phyloP scores from a whole-genome alignment of 1,140 invertebrate species.

The Trichogramma pretiosum region DNA sequence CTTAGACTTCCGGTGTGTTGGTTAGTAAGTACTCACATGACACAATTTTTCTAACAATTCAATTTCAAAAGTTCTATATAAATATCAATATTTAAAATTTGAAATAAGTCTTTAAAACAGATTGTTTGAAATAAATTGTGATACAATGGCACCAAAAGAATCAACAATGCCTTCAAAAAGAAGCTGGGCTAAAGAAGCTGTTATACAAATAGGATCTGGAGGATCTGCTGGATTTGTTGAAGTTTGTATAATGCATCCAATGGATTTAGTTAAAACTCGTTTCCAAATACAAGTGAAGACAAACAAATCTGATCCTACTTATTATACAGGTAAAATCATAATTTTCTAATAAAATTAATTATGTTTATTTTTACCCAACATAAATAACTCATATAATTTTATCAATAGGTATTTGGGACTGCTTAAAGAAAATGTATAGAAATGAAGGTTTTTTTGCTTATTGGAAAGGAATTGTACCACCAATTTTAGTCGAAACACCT shows the following conservation, averaged over 20 bases:
- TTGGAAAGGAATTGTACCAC: constrained; percentile 89
- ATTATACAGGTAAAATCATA: constrained; percentile 43
- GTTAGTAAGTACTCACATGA: no score
- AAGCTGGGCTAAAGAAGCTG: constrained; percentile 56
- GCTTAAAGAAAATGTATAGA: constrained; percentile 79
- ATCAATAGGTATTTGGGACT: constrained; percentile 65
- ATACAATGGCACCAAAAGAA: no score
- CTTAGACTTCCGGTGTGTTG: no score
- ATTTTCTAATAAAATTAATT: no score
- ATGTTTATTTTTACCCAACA: no score
- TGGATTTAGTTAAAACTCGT: constrained; percentile 86
- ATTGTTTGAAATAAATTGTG: no score
- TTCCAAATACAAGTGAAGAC: constrained; percentile 66
- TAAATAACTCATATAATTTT: neutral
- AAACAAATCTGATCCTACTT: constrained; percentile 40
- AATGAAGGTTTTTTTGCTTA: constrained; percentile 73
- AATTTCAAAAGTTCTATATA: no score
- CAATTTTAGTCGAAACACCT: constrained; percentile 88
- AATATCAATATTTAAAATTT: no score
- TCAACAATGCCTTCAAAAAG: constrained; percentile 15
- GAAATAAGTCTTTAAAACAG: no score
- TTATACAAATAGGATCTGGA: constrained; percentile 77
- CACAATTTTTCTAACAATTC: no score
- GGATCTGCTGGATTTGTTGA: constrained; percentile 88
- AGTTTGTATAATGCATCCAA: constrained; percentile 91